phyloP scores from a whole-genome alignment of 1,140 invertebrate genomes.

The Conus ventricosus region DNA sequence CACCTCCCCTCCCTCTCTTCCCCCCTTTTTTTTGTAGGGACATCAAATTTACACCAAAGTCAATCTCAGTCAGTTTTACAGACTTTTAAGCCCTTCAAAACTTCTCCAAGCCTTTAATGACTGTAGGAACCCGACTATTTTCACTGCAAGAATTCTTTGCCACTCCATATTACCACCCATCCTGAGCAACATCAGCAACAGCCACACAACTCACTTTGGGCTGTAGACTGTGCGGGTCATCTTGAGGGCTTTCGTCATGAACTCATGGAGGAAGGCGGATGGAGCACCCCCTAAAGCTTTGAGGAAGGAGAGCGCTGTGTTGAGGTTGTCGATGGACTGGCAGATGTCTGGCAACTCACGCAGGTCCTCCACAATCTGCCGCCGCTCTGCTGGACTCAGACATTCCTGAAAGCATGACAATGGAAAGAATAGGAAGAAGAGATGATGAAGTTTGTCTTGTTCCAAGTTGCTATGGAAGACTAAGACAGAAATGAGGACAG shows the following conservation, averaged over 20 bases:
- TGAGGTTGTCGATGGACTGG: constrained; percentile 57
- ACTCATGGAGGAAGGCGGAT: constrained; percentile 43
- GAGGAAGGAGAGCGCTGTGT: constrained; percentile 62
- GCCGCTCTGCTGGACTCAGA: constrained; percentile 15
- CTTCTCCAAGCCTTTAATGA: too few relatives aligned
- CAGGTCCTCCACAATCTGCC: constrained; percentile 56
- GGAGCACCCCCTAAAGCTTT: constrained; percentile 52
- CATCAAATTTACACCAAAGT: too few relatives aligned
- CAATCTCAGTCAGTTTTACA: too few relatives aligned
- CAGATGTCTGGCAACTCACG: constrained; percentile 54
- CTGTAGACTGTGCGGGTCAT: constrained; percentile 54
- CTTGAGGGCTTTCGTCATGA: constrained; percentile 60
- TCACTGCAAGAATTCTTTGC: not conserved
- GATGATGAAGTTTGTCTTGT: too few relatives aligned
- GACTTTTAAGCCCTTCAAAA: too few relatives aligned
- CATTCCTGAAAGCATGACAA: not conserved
- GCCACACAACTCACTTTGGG: constrained; percentile 43
- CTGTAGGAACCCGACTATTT: too few relatives aligned
- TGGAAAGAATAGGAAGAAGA: not conserved
- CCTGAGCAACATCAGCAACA: not conserved
- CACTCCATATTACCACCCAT: not conserved
- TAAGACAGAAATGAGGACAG: too few relatives aligned
- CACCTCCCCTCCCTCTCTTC: too few relatives aligned
- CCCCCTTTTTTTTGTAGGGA: too few relatives aligned
- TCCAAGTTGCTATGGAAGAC: too few relatives aligned